Evolutionary conservation across 1,140 invertebrate genomes (phyloP), one percentile per base, ranked within the genome.

Genomic region (Cataglyphis hispanica): DNA sequence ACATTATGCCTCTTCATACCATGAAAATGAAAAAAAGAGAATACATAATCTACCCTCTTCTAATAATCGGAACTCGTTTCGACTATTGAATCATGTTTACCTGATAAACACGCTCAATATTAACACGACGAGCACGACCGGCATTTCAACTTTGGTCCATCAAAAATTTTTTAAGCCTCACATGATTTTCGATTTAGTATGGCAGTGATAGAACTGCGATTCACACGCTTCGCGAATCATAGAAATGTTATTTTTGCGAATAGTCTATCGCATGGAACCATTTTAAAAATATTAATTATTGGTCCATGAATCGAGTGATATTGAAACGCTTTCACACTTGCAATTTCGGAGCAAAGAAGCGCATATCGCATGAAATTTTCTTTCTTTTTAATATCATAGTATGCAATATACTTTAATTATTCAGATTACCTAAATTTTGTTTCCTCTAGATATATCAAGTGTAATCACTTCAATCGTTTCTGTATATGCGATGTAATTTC

Each of bases 71-170:
- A 40, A 83, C 85, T 81, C 75, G 67, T 85, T 77, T 81, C 88
- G 76, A 76, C 61, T 85, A 92, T 92, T 92, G 89, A 91, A 92
- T 91, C 87, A 90, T 90, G 91, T 92, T 92, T 92, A 92, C 92
- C 25, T 90, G 27, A 91, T 92, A 92, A 92, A 92, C 91, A 89
- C 74, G 90, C 78, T 90, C 90, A 91, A 92, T 92, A 86, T 69
- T 83, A n/a, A 77, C 34, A 84, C 77, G 64, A 89, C 84, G 77
- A 89, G 61, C 83, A 43, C 74, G 83, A 75, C 25, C 56, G 53
- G 53, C 31, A 74, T 53, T 66, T 50, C 22, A 37, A 80, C 74
- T 40, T 81, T 63, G 75, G 69, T 80, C 43, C 60, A 43, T 66
- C 60, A 64, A 74, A 60, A 66, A 81, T 53, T 66, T 53, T 72